Evolutionary conservation across 2,797 vertebrate genomes (phyloP).

Genomic region (Typhlichthys eigenmanni): DNA sequence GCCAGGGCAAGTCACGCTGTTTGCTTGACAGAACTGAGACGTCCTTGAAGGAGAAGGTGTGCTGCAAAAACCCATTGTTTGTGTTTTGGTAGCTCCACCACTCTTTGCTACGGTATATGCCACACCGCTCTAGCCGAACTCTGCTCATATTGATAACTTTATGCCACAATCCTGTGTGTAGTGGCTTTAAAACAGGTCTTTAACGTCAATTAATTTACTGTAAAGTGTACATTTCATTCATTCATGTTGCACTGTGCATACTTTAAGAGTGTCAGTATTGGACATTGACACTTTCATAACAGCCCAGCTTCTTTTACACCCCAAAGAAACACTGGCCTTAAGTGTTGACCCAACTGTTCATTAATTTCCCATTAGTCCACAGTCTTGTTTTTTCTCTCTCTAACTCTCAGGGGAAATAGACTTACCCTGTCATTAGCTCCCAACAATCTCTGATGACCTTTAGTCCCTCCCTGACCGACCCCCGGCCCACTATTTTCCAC

Average conservation of each 20-base stretch:
- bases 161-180: no score
- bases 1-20: constrained; percentile 62
- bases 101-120: no score
- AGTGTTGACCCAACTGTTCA: constrained; percentile 54
- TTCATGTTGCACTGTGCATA: neutral
- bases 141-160: no score
- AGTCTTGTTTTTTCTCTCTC: constrained; percentile 40
- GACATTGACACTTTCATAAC: constrained; percentile 51
- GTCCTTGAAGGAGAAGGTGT: constrained; percentile 31
- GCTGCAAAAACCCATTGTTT: neutral
- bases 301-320: constrained; percentile 21
- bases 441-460: constrained; percentile 47
- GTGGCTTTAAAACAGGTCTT: no score
- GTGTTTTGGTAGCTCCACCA: neutral
- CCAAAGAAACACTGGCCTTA: constrained; percentile 38
- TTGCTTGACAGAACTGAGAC: constrained; percentile 47
- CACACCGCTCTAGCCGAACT: no score
- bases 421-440: constrained; percentile 54
- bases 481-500: constrained; percentile 8
- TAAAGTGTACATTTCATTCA: neutral
- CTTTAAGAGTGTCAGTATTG: constrained; percentile 25
- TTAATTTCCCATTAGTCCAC: constrained; percentile 69
- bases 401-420: constrained; percentile 52
- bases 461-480: constrained; percentile 11
- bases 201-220: neutral